These are phyloP conservation scores for Calliopsis andreniformis DNA, from an alignment of 1,140 invertebrate genomes.

Conservation along the genomic window DNA sequence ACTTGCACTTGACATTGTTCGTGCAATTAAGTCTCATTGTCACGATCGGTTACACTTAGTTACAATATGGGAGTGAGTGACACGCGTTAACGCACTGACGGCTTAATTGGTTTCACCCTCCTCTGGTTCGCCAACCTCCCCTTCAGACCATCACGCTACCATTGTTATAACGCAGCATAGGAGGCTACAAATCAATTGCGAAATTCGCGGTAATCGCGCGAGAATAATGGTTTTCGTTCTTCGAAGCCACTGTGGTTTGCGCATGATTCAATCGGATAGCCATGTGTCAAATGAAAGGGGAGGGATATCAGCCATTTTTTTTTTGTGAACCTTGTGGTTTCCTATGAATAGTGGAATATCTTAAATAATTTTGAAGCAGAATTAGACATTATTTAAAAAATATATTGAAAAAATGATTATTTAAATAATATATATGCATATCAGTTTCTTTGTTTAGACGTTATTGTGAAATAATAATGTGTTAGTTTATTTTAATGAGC, in stretches of 20 bases:
- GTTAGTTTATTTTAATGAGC: too few relatives aligned
- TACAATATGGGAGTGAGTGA: constrained; percentile 68
- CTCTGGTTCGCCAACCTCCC: constrained; percentile 3
- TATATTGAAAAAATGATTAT: too few relatives aligned
- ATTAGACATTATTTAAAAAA: too few relatives aligned
- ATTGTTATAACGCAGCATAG: constrained; percentile 41
- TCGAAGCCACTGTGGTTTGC: constrained; percentile 3
- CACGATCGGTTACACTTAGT: constrained; percentile 65
- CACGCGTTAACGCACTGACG: constrained; percentile 70
- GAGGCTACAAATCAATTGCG: constrained; percentile 63
- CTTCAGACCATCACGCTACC: background rate
- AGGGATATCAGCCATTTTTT: background rate
- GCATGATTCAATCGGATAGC: constrained; percentile 9
- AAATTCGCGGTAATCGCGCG: constrained; percentile 56
- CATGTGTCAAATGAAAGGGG: background rate
- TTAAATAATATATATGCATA: too few relatives aligned
- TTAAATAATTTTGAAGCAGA: background rate
- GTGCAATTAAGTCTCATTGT: constrained; percentile 68
- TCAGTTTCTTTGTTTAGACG: too few relatives aligned
- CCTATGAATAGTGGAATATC: background rate
- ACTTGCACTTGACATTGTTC: constrained; percentile 52
- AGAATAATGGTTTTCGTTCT: constrained; percentile 46
- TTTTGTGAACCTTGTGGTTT: background rate
- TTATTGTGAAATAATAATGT: too few relatives aligned
- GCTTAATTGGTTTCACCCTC: constrained; percentile 65